Conservation (phyloP, 1,140 invertebrate genomes). For the Hestina assimilis region DNA sequence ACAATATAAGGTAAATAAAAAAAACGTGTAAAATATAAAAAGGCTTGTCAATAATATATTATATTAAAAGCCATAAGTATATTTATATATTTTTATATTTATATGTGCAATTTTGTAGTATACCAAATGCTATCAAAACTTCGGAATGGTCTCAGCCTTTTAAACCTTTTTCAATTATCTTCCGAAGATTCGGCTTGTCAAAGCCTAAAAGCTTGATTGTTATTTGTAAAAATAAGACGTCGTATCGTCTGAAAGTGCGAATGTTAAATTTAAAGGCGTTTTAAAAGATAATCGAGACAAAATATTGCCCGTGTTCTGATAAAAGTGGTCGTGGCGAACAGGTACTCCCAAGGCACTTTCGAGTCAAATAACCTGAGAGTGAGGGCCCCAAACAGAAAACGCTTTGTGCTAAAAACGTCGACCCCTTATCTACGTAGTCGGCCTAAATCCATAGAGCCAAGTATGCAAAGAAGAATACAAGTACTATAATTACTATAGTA, state of each 20-base stretch:
- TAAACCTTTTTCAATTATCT: background rate
- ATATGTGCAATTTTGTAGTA: no score
- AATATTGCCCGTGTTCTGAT: constrained; percentile 58
- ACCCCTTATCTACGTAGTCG: constrained; percentile 69
- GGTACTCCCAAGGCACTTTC: constrained; percentile 59
- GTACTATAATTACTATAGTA: background rate
- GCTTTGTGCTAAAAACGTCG: constrained; percentile 75
- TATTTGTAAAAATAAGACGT: constrained; percentile 68
- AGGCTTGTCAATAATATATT: no score
- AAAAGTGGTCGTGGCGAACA: constrained; percentile 50
- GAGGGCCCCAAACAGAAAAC: constrained; percentile 62
- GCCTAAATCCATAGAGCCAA: constrained; percentile 28
- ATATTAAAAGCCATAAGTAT: no score
- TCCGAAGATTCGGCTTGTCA: constrained; percentile 7
- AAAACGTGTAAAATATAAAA: no score
- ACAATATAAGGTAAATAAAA: no score
- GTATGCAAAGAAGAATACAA: constrained; percentile 1
- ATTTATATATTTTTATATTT: no score
- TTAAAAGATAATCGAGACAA: constrained; percentile 61
- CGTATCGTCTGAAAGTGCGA: constrained; percentile 43
- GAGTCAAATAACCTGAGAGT: constrained; percentile 62
- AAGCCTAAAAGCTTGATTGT: constrained; percentile 53
- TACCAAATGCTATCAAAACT: no score
- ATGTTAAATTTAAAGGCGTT: constrained; percentile 54
- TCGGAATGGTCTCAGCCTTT: no score